Evolutionary conservation across 2,888 invertebrate genomes (phyloP).

Genomic region (Opisthograptis luteolata): DNA sequence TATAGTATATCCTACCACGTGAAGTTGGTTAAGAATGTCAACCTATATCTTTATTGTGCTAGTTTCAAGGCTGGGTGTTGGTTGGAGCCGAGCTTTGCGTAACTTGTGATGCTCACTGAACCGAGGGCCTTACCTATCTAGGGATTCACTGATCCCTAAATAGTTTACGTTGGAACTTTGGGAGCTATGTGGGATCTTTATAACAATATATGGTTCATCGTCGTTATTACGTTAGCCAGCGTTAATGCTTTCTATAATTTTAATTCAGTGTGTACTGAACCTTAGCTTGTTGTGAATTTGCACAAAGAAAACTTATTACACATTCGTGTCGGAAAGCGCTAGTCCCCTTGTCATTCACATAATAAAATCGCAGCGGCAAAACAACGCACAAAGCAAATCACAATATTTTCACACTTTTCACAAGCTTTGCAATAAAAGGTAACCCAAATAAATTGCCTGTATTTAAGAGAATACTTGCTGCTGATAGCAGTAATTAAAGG

Average conservation of each 20-base stretch:
- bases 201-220: not conserved
- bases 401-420: constrained; percentile 23
- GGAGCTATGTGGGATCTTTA: not conserved
- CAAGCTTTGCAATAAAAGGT: constrained; percentile 24
- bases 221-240: not conserved
- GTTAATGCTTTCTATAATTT: no score
- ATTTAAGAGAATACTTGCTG: constrained; percentile 20
- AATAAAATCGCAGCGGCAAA: constrained; percentile 19
- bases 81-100: constrained; percentile 14
- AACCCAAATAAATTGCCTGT: constrained; percentile 20
- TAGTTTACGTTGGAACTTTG: constrained; percentile 9
- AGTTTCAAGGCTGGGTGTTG: constrained; percentile 13
- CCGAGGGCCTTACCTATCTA: constrained; percentile 12
- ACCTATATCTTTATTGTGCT: not conserved
- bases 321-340: constrained; percentile 13
- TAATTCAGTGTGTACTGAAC: not conserved
- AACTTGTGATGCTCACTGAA: constrained; percentile 18
- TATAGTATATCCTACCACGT: no score
- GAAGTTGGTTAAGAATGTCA: no score
- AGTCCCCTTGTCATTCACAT: constrained; percentile 14
- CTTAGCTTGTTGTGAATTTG: constrained; percentile 1
- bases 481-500: constrained; percentile 33
- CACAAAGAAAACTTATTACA: constrained; percentile 17
- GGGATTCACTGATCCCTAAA: constrained; percentile 18
- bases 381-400: constrained; percentile 14